These are phyloP conservation scores for Brachionichthys hirsutus DNA, from an alignment of 2,113 vertebrate genomes.

Conservation along the genomic window DNA sequence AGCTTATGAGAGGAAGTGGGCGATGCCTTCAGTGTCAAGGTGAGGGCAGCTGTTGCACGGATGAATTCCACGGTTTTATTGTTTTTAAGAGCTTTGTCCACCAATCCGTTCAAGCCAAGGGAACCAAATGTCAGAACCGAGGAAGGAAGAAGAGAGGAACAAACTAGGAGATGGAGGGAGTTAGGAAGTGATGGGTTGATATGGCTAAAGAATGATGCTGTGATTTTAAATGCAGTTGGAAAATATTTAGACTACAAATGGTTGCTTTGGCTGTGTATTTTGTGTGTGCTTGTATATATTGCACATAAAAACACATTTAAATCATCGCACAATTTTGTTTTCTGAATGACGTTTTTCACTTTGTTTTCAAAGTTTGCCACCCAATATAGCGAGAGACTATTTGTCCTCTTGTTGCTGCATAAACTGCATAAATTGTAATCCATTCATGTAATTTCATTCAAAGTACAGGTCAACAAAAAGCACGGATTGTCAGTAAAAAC, in stretches of 20 bases:
- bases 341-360: background rate
- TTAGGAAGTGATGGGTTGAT: constrained; percentile 28
- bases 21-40: constrained; percentile 52
- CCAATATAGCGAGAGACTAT: background rate
- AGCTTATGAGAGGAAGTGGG: constrained; percentile 42
- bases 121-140: constrained; percentile 55
- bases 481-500: constrained; percentile 12
- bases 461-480: constrained; percentile 18
- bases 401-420: too few relatives aligned
- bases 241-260: constrained; percentile 77
- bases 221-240: constrained; percentile 75
- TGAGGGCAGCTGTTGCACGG: too few relatives aligned
- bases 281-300: constrained; percentile 44
- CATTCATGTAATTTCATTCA: constrained; percentile 20
- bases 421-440: too few relatives aligned
- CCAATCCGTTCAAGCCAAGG: too few relatives aligned
- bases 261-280: constrained; percentile 35
- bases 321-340: too few relatives aligned
- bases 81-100: too few relatives aligned
- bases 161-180: constrained; percentile 7
- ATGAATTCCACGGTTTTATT: too few relatives aligned
- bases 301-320: too few relatives aligned
- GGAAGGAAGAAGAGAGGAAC: constrained; percentile 54
- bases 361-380: background rate
- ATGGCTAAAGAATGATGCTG: constrained; percentile 53